Percentiles rank a stretch among this genome's conserved stretches.
These are phyloP conservation scores for Sorex maritimensis DNA, from an alignment of 2,797 vertebrate species.

Conservation along the genomic window DNA sequence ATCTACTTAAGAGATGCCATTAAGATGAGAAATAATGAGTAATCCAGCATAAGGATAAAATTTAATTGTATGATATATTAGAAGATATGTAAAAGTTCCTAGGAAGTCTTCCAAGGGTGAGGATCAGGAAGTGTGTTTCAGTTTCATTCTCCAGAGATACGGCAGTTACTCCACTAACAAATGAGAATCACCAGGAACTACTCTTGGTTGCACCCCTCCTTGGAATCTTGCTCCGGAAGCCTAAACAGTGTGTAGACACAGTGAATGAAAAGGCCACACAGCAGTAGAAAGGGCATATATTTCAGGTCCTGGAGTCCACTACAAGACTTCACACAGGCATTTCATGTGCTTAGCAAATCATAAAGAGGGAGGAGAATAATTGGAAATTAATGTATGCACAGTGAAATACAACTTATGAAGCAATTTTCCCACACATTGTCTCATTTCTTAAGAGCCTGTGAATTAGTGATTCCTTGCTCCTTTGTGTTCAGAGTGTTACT, in stretches of 20 bases:
- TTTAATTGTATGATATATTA: not conserved
- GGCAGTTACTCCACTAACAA: not conserved
- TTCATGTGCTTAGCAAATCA: not conserved
- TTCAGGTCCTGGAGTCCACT: too few relatives aligned
- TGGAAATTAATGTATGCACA: not conserved
- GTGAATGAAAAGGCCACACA: not conserved
- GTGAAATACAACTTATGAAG: not conserved
- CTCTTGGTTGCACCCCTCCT: not conserved
- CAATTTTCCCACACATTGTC: not conserved
- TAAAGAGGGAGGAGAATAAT: not conserved
- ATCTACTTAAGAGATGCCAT: conserved; percentile 33
- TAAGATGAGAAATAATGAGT: not conserved
- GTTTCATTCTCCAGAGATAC: not conserved
- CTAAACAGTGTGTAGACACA: not conserved
- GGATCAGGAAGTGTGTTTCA: not conserved
- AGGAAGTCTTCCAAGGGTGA: not conserved
- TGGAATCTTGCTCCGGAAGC: not conserved
- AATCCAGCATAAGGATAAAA: conserved; percentile 9
- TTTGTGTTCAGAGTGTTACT: not conserved
- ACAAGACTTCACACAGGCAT: not conserved
- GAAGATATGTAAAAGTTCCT: not conserved
- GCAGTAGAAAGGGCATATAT: too few relatives aligned
- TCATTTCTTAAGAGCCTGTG: not conserved
- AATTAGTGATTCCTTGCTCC: not conserved
- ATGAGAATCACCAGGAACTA: not conserved